Percentiles rank a stretch among this genome's conserved stretches.
phyloP scores from a whole-genome alignment of 2,113 vertebrate genomes.

The Vimba vimba region DNA sequence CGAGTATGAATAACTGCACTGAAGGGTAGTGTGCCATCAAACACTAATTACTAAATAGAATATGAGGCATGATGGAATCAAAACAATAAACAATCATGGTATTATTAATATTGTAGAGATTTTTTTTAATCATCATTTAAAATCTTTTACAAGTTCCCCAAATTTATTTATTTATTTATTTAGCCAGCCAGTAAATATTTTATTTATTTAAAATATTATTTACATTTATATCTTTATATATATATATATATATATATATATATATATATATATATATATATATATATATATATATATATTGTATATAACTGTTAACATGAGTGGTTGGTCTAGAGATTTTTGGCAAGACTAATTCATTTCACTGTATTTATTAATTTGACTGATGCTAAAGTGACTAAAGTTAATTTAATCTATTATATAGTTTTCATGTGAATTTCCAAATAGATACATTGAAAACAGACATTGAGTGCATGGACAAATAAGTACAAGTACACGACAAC shows the following conservation, averaged over 20 bases:
- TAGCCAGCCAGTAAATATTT: background rate
- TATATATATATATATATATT: no score
- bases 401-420: background rate
- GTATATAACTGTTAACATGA: no score
- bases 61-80: background rate
- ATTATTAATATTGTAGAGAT: background rate
- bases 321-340: background rate
- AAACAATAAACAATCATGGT: background rate
- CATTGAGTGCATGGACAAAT: background rate
- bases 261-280: no score
- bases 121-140: background rate
- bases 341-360: background rate
- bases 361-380: background rate
- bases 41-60: background rate
- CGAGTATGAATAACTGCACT: constrained; percentile 12
- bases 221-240: background rate
- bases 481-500: no score
- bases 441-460: background rate
- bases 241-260: no score
- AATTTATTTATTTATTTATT: background rate
- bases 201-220: background rate
- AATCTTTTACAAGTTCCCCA: background rate
- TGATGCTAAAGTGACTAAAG: background rate
- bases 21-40: background rate
- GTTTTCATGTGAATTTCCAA: background rate